Base-by-base conservation (phyloP, 2,113 vertebrate species). In the Tachysurus vachellii region DNA sequence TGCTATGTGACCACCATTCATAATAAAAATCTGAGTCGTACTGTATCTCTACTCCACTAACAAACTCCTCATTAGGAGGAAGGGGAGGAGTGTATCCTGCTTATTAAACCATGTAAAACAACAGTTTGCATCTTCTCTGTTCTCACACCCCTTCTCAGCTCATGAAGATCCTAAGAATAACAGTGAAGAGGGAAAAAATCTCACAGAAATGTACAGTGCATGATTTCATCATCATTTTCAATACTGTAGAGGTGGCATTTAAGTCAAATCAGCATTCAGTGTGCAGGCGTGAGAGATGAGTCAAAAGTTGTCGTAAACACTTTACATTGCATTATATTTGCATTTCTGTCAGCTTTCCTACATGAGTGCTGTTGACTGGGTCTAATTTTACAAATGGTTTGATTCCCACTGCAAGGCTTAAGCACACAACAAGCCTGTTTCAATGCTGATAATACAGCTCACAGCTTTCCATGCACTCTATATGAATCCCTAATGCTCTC, bases 321-420 rank as follows among this genome's bases (percentile, higher is more conserved):
- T 95, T 94, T 94, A 93, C 88, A 91, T 92, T 89, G 90, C 89
- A 93, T 94, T 93, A 91, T 92, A 89, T 92, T 93, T 87, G 88
- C 92, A 90, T 92, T 94, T 94, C 90, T 92, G 92, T 92, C 87
- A 88, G 76, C 89, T 89, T 93, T 95, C 92, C 91, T 90, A 93
- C 92, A 91, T 92, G 92, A 95, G 89, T 93, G 91, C 91, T 90
- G 87, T 86, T 90, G 91, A 92, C 91, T 92, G 91, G 92, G 91
- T 93, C 85, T 92, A 93, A 94, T 93, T 95, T 95, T 93, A 94
- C 92, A 94, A 94, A 95, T 94, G 93, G 91, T 93, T 94, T 93
- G 91, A 91, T 84, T 88, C 92, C 94, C 92, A 94, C 93, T 94
- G 93, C 94, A 93, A 87, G 92, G 92, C 91, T 94, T 91, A 93